Conservation (phyloP, 2,888 invertebrate species). For the Pelosia muscerda region DNA sequence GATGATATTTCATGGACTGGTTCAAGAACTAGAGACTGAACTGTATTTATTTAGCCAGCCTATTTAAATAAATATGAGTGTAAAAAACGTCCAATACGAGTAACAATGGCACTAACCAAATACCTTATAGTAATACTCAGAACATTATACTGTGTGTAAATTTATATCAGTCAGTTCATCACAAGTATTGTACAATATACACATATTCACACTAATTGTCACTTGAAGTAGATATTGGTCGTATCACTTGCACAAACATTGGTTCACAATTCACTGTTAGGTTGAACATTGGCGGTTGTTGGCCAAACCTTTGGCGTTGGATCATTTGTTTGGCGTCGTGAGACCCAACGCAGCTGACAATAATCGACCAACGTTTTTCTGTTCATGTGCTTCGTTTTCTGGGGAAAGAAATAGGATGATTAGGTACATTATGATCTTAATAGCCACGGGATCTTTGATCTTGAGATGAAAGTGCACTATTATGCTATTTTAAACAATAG, state of each 20-base stretch:
- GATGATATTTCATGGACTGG: too few species aligned
- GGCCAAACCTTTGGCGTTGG: conserved; percentile 30
- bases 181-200: conserved; percentile 32
- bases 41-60: too few species aligned
- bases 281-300: conserved; percentile 3
- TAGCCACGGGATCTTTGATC: too few species aligned
- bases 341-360: conserved; percentile 93
- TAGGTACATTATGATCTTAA: background rate
- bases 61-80: background rate
- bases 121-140: conserved; percentile 10
- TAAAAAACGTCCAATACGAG: background rate
- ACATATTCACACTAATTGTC: conserved; percentile 24
- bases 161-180: conserved; percentile 29
- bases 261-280: conserved; percentile 24
- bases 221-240: conserved; percentile 28
- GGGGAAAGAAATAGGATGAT: conserved; percentile 48
- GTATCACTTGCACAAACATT: conserved; percentile 36
- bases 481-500: too few species aligned
- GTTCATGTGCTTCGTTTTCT: conserved; percentile 91
- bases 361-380: conserved; percentile 92
- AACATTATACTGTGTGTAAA: conserved; percentile 19
- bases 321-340: conserved; percentile 78
- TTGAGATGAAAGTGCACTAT: too few species aligned
- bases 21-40: too few species aligned
- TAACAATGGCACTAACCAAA: background rate